Base-by-base conservation (phyloP, 2,797 vertebrate species). In the Remorina albescens region DNA sequence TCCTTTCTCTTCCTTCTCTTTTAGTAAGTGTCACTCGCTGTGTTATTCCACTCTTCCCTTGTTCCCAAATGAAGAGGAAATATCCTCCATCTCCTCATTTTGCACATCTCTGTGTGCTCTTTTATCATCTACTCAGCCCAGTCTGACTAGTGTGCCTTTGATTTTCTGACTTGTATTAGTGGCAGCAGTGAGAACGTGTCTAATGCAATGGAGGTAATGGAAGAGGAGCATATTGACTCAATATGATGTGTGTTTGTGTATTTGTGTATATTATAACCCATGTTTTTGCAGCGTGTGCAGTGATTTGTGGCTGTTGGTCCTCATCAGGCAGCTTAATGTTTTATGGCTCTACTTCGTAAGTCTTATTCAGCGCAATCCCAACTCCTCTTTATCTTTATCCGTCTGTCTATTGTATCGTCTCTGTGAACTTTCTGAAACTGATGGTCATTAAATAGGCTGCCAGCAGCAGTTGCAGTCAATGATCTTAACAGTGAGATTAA, bases 241-340 rank as follows among this genome's bases (percentile, higher is more conserved):
- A 61, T 41, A 55, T 78, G 49, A 66, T 37, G 23, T 55, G 21
- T 34, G 19, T 55, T 23, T 46, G 47, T 61, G 25, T 56, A 6
- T 23, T 3, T 41, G 4, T 51, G 4, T 72, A 7, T 58, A 13
- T 73, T 15, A 39, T 51, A 16, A 47, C 26, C 11, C 16, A 1
- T 25, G 34, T 76, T 46, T 78, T 21, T 72, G 36, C 37, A 23
- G 19, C 57, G 58, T 67, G 70, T 67, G 68, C 54, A 50, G 11
- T 80, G 44, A 79, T 81, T 77, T 81, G 74, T 54, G 42, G 49
- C 65, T 80, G 81, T 80, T 65, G 56, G 62, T 87, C 71, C 78
- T 84, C 66, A 68, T 76, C 74, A 71, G 23, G 42, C 39, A 44
- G 61, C 47, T 51, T 30, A 67, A 73, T 62, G 54, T 56, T 36